Evolutionary conservation across 2,888 invertebrate genomes (phyloP), one percentile per base, ranked within the genome.

Genomic region (Alsophila aescularia): DNA sequence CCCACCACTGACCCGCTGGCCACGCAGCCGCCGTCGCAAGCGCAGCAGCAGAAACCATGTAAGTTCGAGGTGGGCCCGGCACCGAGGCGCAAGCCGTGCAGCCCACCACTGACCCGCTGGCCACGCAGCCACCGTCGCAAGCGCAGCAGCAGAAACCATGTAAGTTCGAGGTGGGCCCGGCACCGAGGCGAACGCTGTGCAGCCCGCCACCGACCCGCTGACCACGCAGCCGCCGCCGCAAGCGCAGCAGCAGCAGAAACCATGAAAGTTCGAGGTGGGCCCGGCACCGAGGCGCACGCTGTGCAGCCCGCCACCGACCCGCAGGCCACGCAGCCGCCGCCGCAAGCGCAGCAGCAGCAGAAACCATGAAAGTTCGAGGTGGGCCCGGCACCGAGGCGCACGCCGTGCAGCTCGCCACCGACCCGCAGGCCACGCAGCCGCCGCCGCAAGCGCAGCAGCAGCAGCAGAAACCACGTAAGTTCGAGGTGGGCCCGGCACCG

Each of bases 311-410:
- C 79, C 0, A 13, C 73, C 0, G 88, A 88, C 49, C 85, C 87
- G 0, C 70, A 89, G 2, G 75, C 89, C 7, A 52, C 80, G 3
- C 85, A 84, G 58, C 49, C 62, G 1, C 52, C 73, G 14, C 48
- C 51, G 12, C 83, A 78, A 31, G 85, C 83, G 37, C 85, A 79
- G 61, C 61, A 75, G 2, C 84, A 85, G 51, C 24, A n/a, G n/a
- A n/a, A n/a, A n/a, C n/a, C n/a, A n/a, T n/a, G n/a, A n/a, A 93
- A 93, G 78, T 93, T 92, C 72, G 93, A 93, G 81, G 92, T 93
- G 64, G 85, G 88, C 34, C 87, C 90, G 57, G 47, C 15, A 62
- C 18, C 45, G 2, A 58, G 2, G 81, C 90, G 60, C 89, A 85
- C 56, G 68, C 81, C 1, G 82, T 79, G 41, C 87, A 82, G 60